Evolutionary conservation across 2,888 invertebrate genomes (phyloP), one percentile per base, ranked within the genome.

Genomic region (Pheosia gnoma): DNA sequence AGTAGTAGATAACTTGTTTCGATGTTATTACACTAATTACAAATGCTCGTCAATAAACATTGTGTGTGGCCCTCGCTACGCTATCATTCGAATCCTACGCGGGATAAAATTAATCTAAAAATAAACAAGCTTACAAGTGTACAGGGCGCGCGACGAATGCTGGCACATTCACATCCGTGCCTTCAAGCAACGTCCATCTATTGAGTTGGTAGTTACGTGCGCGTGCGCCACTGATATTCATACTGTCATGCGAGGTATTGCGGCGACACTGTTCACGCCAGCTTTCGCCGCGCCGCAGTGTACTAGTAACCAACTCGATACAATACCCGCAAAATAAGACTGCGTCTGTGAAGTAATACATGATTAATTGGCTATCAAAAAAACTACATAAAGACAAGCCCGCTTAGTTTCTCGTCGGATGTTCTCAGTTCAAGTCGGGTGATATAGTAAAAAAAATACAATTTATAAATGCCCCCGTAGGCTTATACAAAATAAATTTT

Each of bases 51-150:
- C 4, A 45, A 45, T 25, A 25, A 25, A 43, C 41, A 25, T 38
- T 56, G 41, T 10, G 0, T 25, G 36, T 43, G 25, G 25, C 39
- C 57, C 41, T 57, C 11, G 8, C 10, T 25, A 13, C 8, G 43
- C 45, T 45, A 59, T 41, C 13, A 59, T 59, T 59, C 59, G 59
- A 59, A 59, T 43, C 59, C 43, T 58, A 57, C 10, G 13, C 47
- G n/a, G 47, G n/a, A 57, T 47, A 45, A 57, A n/a, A 58, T 51
- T 13, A 51, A 37, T 58, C 37, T 58, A 51, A 58, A 11, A 51
- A 57, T 49, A 57, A 41, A n/a, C n/a, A 57, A 38, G 39, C 56
- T 57, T 57, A 43, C 37, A 47, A 3, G 25, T 13, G 49, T 47
- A 47, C 47, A n/a, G 47, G 47, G 3, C 47, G 47, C 47, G n/a